Evolutionary conservation across 2,888 invertebrate species (phyloP).

Genomic region (Invenusta paracnida): DNA sequence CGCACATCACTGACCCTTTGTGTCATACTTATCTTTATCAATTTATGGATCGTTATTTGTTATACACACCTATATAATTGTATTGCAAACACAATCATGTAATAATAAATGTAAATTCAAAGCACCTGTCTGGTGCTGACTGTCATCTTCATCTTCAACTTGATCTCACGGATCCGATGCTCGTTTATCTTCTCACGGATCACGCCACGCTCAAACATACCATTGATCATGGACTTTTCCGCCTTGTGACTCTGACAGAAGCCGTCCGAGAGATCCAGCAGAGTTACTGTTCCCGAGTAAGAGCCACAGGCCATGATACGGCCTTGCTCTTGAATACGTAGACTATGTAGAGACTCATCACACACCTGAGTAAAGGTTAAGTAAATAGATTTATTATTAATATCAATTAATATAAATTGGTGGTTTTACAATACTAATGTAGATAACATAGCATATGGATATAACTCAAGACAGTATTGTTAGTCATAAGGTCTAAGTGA

Average conservation of each 20-base stretch:
- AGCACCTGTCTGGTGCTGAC: too few species aligned
- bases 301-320: conserved; percentile 73
- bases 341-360: conserved; percentile 68
- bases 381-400: too few species aligned
- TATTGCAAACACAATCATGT: not conserved
- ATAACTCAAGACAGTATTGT: too few species aligned
- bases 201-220: conserved; percentile 79
- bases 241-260: conserved; percentile 71
- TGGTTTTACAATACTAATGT: too few species aligned
- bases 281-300: conserved; percentile 71
- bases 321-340: conserved; percentile 71
- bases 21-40: not conserved
- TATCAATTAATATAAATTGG: too few species aligned
- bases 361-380: conserved; percentile 63
- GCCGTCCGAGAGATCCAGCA: conserved; percentile 75
- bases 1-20: not conserved
- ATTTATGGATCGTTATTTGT: not conserved
- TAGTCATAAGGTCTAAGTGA: too few species aligned
- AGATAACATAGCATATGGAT: too few species aligned
- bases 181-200: conserved; percentile 83
- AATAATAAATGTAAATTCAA: not conserved
- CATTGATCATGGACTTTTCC: conserved; percentile 72
- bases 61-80: not conserved
- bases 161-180: conserved; percentile 75
- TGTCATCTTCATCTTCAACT: conserved; percentile 53